A percentile compares a stretch with the other conserved stretches of the same genome.
phyloP scores from a whole-genome alignment of 1,140 invertebrate genomes.

The Cotesia glomerata region DNA sequence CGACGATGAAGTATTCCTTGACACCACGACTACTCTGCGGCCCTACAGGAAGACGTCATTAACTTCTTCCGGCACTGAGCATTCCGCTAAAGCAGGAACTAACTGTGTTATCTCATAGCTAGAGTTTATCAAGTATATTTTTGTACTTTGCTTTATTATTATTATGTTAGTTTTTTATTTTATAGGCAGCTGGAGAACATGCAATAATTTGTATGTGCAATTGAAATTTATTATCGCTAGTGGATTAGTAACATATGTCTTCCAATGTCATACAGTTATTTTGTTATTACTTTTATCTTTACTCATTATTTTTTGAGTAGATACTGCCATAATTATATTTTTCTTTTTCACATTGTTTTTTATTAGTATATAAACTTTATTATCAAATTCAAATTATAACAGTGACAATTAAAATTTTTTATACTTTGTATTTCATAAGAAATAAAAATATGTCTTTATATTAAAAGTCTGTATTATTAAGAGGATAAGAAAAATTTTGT shows the following conservation, averaged over 20 bases:
- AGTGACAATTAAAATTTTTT: too few species aligned
- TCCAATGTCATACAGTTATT: background rate
- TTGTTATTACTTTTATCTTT: background rate
- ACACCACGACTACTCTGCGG: conserved; percentile 56
- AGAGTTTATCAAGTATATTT: background rate
- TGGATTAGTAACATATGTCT: conserved; percentile 2
- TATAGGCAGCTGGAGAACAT: background rate
- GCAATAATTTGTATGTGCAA: background rate
- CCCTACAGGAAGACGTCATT: conserved; percentile 46
- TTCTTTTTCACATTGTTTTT: background rate
- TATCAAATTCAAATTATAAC: too few species aligned
- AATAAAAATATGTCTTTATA: too few species aligned
- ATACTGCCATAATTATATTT: too few species aligned
- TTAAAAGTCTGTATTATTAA: too few species aligned
- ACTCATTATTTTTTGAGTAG: background rate
- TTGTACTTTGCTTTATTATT: background rate
- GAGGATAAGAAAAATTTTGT: too few species aligned
- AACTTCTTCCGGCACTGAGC: conserved; percentile 47
- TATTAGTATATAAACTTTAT: background rate
- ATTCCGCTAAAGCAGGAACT: conserved; percentile 32
- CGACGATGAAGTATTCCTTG: conserved; percentile 60
- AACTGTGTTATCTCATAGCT: conserved; percentile 46
- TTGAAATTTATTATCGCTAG: background rate
- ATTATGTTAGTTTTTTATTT: background rate
- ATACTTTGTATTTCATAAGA: too few species aligned